phyloP scores from a whole-genome alignment of 1,140 invertebrate species.

The Parasteatoda tepidariorum region DNA sequence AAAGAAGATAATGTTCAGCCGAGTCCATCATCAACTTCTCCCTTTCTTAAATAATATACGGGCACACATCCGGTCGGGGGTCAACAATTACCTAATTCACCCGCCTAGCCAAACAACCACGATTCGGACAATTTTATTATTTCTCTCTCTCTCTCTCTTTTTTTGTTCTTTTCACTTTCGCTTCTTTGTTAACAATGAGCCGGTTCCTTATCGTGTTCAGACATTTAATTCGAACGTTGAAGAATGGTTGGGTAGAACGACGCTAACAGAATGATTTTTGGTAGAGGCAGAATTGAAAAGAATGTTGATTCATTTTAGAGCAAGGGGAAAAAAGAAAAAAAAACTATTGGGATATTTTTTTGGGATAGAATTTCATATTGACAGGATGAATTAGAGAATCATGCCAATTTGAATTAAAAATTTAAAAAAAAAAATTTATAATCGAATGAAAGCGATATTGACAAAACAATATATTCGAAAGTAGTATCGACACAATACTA shows the following conservation, averaged over 20 bases:
- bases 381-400: no score
- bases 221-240: not conserved
- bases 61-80: not conserved
- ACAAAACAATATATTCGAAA: no score
- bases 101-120: not conserved
- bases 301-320: no score
- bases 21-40: not conserved
- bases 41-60: not conserved
- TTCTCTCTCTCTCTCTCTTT: not conserved
- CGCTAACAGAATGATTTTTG: no score
- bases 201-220: not conserved
- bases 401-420: no score
- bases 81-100: not conserved
- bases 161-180: not conserved
- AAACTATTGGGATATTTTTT: no score
- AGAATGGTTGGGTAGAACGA: not conserved
- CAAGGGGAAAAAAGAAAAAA: no score
- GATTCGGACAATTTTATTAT: slow-evolving; percentile 4
- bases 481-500: no score
- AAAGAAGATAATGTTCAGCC: not conserved
- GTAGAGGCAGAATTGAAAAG: no score
- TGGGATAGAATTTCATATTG: no score
- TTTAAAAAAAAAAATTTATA: no score
- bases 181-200: not conserved
- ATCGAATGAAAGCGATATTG: no score